A percentile compares a stretch with the other conserved stretches of the same genome.
These are phyloP conservation scores for Brachyptera putata DNA, from an alignment of 2,888 invertebrate species.

Conservation along the genomic window DNA sequence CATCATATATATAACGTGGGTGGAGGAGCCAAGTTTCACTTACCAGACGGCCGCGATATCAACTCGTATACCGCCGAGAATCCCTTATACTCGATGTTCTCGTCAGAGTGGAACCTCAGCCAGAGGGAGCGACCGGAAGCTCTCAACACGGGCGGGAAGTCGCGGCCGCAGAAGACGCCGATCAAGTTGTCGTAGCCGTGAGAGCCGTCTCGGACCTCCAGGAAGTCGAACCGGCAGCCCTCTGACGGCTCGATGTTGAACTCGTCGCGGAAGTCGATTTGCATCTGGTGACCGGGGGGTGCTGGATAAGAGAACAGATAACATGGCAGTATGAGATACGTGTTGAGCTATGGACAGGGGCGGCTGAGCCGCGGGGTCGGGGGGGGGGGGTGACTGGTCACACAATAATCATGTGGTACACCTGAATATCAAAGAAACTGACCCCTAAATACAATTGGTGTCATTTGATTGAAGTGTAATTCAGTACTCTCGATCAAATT, in stretches of 20 bases:
- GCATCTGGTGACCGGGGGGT: conserved; percentile 60
- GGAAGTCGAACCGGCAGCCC: conserved; percentile 71
- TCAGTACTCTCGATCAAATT: too few relatives aligned
- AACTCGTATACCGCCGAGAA: conserved; percentile 73
- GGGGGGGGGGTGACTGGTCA: too few relatives aligned
- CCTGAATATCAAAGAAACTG: too few relatives aligned
- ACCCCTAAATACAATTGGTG: too few relatives aligned
- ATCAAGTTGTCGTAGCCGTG: conserved; percentile 67
- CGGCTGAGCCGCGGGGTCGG: too few relatives aligned
- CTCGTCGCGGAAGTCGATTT: conserved; percentile 73
- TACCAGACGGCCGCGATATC: conserved; percentile 54
- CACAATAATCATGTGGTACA: too few relatives aligned
- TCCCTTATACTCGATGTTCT: conserved; percentile 72
- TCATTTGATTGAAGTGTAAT: too few relatives aligned
- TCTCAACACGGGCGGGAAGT: conserved; percentile 66
- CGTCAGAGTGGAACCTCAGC: conserved; percentile 76
- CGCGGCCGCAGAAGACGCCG: conserved; percentile 66
- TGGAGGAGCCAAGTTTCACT: too few relatives aligned
- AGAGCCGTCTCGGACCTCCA: conserved; percentile 78
- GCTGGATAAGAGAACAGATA: conserved; percentile 47
- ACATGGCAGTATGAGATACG: too few relatives aligned
- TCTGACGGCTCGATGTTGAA: conserved; percentile 67
- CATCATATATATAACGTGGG: too few relatives aligned
- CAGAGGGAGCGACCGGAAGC: conserved; percentile 71
- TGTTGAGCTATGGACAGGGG: too few relatives aligned